These are phyloP conservation scores for Molanna angustata DNA, from an alignment of 2,888 invertebrate genomes.

Conservation along the genomic window DNA sequence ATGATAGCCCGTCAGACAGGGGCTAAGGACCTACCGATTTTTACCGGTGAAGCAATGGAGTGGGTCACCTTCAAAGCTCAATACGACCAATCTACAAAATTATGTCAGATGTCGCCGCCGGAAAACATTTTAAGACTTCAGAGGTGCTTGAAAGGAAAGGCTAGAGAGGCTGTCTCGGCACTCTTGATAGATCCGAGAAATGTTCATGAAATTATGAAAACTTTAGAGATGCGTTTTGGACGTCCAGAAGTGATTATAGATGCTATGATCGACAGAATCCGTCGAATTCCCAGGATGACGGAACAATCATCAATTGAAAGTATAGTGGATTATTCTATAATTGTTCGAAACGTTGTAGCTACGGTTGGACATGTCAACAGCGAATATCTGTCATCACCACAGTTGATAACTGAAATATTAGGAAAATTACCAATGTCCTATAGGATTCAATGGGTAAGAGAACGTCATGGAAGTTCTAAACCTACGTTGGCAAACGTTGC, in stretches of 20 bases:
- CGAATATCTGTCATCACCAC: background rate
- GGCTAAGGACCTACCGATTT: conserved; percentile 1
- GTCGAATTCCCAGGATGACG: background rate
- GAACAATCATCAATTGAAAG: background rate
- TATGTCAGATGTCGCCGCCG: background rate
- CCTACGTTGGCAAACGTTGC: background rate
- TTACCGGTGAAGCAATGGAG: background rate
- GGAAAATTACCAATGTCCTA: background rate
- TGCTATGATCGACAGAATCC: background rate
- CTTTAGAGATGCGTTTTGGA: background rate
- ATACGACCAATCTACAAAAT: background rate
- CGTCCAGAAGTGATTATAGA: background rate
- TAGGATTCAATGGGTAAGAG: background rate
- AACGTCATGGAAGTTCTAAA: background rate
- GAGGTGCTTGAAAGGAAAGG: background rate
- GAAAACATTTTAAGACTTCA: conserved; percentile 2
- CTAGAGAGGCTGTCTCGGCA: background rate
- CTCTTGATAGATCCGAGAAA: background rate
- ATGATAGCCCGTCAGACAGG: conserved; percentile 2
- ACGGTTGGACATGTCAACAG: background rate
- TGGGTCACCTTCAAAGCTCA: conserved; percentile 6
- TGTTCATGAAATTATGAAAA: background rate
- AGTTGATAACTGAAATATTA: background rate
- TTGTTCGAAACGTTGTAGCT: background rate
- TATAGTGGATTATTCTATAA: background rate